Evolutionary conservation across 2,797 vertebrate species (phyloP).

Genomic region (Clarias laeviceps): DNA sequence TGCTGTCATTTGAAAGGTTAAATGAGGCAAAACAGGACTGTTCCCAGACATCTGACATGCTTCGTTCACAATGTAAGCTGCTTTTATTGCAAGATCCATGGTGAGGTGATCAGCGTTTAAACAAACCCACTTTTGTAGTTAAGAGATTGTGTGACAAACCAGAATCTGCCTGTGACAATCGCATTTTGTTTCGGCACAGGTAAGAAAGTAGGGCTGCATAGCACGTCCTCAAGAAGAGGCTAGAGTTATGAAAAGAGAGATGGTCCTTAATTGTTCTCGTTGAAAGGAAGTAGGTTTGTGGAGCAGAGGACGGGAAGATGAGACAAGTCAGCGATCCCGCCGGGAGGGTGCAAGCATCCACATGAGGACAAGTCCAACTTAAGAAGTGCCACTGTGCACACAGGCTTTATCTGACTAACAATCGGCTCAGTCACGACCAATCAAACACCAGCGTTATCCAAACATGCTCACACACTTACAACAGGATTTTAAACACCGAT

Average conservation of each 20-base stretch:
- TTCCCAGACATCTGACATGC: slow-evolving; percentile 62
- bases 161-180: slow-evolving; percentile 67
- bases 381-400: slow-evolving; percentile 37
- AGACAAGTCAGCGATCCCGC: slow-evolving; percentile 25
- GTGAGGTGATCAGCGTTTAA: slow-evolving; percentile 61
- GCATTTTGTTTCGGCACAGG: slow-evolving; percentile 65
- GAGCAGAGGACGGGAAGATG: slow-evolving; percentile 45
- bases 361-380: slow-evolving; percentile 38
- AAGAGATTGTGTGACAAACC: slow-evolving; percentile 71
- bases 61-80: slow-evolving; percentile 56
- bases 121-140: slow-evolving; percentile 72
- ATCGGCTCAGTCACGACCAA: slow-evolving; percentile 4
- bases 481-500: slow-evolving; percentile 24
- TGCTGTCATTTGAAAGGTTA: slow-evolving; percentile 41
- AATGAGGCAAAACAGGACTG: slow-evolving; percentile 23
- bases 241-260: slow-evolving; percentile 63
- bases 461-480: neutral
- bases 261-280: slow-evolving; percentile 54
- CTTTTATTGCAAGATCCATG: slow-evolving; percentile 59
- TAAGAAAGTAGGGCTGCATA: slow-evolving; percentile 59
- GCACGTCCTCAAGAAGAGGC: slow-evolving; percentile 62
- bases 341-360: slow-evolving; percentile 39
- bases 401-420: slow-evolving; percentile 13
- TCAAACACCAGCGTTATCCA: neutral
- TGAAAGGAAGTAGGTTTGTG: slow-evolving; percentile 55